Conservation (phyloP, 1,140 invertebrate genomes). For the Protaetia brevitarsis region DNA sequence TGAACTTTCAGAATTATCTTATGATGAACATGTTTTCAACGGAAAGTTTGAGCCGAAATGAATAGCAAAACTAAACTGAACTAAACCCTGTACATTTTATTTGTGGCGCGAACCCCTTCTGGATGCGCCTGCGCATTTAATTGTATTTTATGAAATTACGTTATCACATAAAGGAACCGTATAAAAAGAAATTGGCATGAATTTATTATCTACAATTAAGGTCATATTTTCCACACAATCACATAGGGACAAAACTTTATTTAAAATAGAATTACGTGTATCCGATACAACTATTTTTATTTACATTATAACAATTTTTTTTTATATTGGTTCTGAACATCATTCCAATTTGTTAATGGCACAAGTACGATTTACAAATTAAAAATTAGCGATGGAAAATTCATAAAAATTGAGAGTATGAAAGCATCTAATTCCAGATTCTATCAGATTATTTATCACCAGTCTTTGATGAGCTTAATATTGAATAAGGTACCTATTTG, state of each 20-base stretch:
- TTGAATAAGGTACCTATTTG: no score
- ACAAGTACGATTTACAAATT: neutral
- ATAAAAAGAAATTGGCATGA: neutral
- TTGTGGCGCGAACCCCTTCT: constrained; percentile 28
- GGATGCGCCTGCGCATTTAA: constrained; percentile 25
- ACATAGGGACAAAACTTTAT: no score
- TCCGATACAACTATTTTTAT: no score
- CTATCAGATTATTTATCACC: no score
- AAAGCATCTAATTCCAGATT: no score
- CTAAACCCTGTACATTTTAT: constrained; percentile 22
- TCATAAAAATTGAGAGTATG: no score
- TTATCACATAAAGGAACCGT: neutral
- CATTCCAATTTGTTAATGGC: neutral
- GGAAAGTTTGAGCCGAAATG: constrained; percentile 25
- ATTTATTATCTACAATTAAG: no score
- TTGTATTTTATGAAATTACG: neutral
- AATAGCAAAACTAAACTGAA: constrained; percentile 22
- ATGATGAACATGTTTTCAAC: neutral
- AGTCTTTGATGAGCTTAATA: no score
- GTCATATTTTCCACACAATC: no score
- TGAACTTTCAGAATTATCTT: neutral
- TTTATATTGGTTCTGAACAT: neutral
- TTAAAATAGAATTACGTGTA: no score
- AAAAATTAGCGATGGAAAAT: neutral
- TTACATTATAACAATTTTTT: neutral